A percentile compares a stretch with the other conserved stretches of the same genome.
These are phyloP conservation scores for Ovibos moschatus DNA, from an alignment of 2,113 vertebrate species.

Conservation along the genomic window DNA sequence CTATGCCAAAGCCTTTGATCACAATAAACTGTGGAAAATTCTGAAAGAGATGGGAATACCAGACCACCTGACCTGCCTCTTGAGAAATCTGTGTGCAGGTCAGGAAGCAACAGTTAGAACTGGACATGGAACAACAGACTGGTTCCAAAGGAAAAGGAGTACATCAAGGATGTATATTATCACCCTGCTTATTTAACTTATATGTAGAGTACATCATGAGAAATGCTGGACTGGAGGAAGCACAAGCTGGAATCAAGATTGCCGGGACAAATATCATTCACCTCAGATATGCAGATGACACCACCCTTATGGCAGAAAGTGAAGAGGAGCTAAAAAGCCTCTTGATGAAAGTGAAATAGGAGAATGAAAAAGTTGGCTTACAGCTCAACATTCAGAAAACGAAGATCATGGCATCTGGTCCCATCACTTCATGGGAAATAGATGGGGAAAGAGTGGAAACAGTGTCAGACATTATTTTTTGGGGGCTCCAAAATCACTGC, in stretches of 20 bases:
- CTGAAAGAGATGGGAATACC: background rate
- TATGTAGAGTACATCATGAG: background rate
- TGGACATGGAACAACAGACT: background rate
- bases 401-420: background rate
- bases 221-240: background rate
- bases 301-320: background rate
- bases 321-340: background rate
- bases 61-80: background rate
- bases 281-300: background rate
- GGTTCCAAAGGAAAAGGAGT: background rate
- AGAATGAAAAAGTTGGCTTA: background rate
- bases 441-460: background rate
- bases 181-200: background rate
- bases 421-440: background rate
- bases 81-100: background rate
- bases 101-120: background rate
- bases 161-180: background rate
- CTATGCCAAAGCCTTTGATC: background rate
- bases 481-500: background rate
- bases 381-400: background rate
- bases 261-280: background rate
- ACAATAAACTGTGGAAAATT: background rate
- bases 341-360: background rate
- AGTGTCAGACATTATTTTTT: fast-evolving
- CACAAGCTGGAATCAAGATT: background rate